phyloP scores from a whole-genome alignment of 2,113 vertebrate genomes.

The Leiothrix lutea region DNA sequence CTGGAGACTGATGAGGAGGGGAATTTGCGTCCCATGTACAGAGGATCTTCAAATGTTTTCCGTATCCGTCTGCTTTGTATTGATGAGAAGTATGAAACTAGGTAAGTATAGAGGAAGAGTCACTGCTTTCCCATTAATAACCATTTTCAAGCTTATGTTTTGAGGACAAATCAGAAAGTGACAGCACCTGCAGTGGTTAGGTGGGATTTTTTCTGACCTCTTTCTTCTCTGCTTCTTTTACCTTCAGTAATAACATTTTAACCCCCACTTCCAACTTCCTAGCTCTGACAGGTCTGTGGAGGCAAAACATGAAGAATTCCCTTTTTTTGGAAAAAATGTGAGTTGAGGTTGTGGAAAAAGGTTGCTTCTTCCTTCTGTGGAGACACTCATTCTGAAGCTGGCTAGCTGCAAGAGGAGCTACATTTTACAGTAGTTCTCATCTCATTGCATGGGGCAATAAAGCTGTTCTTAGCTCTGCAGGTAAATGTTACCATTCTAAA shows the following conservation, averaged over 20 bases:
- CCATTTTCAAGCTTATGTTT: background rate
- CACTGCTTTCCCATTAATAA: background rate
- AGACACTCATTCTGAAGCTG: background rate
- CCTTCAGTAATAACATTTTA: background rate
- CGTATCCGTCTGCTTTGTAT: conserved; percentile 83
- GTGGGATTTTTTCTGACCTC: background rate
- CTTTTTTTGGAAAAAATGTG: background rate
- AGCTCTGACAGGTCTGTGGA: background rate
- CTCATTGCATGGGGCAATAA: background rate
- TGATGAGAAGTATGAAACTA: conserved; percentile 79
- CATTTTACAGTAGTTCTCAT: background rate
- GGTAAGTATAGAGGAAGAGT: conserved; percentile 63
- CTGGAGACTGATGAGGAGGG: background rate
- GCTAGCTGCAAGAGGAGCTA: background rate
- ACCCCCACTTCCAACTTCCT: background rate
- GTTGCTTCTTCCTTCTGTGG: background rate
- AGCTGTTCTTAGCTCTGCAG: background rate
- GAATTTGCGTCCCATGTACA: conserved; percentile 34
- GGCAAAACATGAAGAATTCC: background rate
- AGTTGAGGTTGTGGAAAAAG: background rate
- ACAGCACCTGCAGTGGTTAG: background rate
- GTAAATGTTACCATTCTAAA: background rate
- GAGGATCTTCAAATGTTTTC: conserved; percentile 71
- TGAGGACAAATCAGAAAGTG: background rate
- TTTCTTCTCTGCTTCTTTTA: background rate